These are phyloP conservation scores for cattle (Bos taurus) DNA, from an alignment of 2,113 vertebrate genomes.

Conservation along the genomic window ARS-UCD2.0 NC_037337.1:44670501-44671000, in stretches of 20 bases:
- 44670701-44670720: neutral
- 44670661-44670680: neutral
- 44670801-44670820: neutral
- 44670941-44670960: neutral
- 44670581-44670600: neutral
- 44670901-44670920: neutral
- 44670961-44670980: constrained; percentile 26
- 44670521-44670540: neutral
- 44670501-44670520: neutral
- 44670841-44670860: neutral
- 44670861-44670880: neutral
- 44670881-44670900: neutral
- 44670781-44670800: neutral
- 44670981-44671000: neutral
- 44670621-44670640: neutral
- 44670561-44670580: neutral
- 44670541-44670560: neutral
- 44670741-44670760: neutral
- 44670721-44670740: neutral
- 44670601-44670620: neutral
- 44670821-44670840: neutral
- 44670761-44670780: neutral
- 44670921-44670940: neutral
- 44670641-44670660: neutral
- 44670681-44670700: neutral